These are phyloP conservation scores for Hirtodrosophila cameraria DNA, from an alignment of 2,888 invertebrate species.

Conservation along the genomic window DNA sequence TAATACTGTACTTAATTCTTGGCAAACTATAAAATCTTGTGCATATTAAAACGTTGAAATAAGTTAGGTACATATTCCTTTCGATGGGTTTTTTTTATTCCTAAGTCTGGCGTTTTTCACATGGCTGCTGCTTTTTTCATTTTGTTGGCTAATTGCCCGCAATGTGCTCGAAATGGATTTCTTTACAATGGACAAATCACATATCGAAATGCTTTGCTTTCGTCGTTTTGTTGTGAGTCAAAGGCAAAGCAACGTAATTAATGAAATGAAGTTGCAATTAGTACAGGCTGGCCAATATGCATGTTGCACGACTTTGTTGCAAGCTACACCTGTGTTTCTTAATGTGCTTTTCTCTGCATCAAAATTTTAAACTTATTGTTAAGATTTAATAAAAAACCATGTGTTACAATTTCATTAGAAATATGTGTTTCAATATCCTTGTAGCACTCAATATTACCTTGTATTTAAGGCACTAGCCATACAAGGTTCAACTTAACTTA, in stretches of 20 bases:
- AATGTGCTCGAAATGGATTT: background rate
- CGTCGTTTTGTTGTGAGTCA: slow-evolving; percentile 26
- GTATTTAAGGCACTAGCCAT: too few species aligned
- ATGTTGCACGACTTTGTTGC: slow-evolving; percentile 11
- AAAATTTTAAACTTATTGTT: slow-evolving; percentile 4
- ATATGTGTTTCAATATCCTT: too few species aligned
- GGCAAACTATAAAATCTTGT: too few species aligned
- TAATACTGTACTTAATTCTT: too few species aligned
- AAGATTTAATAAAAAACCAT: too few species aligned
- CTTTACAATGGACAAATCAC: slow-evolving; percentile 8
- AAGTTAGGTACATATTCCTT: too few species aligned
- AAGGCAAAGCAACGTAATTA: slow-evolving; percentile 38
- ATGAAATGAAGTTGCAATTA: slow-evolving; percentile 22
- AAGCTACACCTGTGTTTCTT: background rate
- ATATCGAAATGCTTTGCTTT: slow-evolving; percentile 13
- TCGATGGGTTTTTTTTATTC: too few species aligned
- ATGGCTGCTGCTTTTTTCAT: background rate
- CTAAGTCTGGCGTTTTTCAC: too few species aligned
- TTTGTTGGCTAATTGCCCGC: slow-evolving; percentile 10
- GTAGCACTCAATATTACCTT: too few species aligned
- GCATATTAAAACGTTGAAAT: too few species aligned
- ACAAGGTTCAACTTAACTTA: too few species aligned
- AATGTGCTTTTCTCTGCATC: background rate
- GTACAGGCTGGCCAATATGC: background rate
- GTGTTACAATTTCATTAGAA: too few species aligned